Evolutionary conservation across 1,140 invertebrate species (phyloP).

Genomic region (Drosophila sechellia): DNA sequence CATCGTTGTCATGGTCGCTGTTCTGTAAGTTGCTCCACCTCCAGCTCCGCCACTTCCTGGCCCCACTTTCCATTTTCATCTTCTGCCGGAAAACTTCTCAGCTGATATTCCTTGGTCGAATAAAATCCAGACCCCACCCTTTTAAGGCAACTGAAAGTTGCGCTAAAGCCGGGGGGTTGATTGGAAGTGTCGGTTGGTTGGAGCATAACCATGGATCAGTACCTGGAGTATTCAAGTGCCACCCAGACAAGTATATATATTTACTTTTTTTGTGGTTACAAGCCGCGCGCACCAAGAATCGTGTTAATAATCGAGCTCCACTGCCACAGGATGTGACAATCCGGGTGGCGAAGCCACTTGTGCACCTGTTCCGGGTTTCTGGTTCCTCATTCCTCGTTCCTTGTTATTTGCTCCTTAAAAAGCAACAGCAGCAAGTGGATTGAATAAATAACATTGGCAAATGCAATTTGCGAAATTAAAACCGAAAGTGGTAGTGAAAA

Average conservation of each 20-base stretch:
- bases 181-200: too few species aligned
- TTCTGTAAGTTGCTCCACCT: background rate
- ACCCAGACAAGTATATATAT: conserved; percentile 27
- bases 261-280: conserved; percentile 16
- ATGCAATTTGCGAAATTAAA: conserved; percentile 77
- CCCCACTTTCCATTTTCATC: conserved; percentile 3
- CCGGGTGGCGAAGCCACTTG: conserved; percentile 1
- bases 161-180: too few species aligned
- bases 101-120: background rate
- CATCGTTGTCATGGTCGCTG: conserved; percentile 53
- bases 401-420: background rate
- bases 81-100: conserved; percentile 3
- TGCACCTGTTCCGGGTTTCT: conserved; percentile 30
- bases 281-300: conserved; percentile 24
- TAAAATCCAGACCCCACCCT: too few species aligned
- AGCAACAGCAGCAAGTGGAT: conserved; percentile 42
- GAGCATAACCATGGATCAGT: background rate
- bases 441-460: conserved; percentile 61
- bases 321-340: conserved; percentile 5
- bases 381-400: conserved; percentile 2
- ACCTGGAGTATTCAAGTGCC: conserved; percentile 9
- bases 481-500: conserved; percentile 58
- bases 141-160: too few species aligned
- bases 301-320: conserved; percentile 68
- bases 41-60: conserved; percentile 4